Percentiles rank a stretch among this genome's conserved stretches.
phyloP scores from a whole-genome alignment of 2,113 vertebrate species.

The Microcebus lehilahytsara region DNA sequence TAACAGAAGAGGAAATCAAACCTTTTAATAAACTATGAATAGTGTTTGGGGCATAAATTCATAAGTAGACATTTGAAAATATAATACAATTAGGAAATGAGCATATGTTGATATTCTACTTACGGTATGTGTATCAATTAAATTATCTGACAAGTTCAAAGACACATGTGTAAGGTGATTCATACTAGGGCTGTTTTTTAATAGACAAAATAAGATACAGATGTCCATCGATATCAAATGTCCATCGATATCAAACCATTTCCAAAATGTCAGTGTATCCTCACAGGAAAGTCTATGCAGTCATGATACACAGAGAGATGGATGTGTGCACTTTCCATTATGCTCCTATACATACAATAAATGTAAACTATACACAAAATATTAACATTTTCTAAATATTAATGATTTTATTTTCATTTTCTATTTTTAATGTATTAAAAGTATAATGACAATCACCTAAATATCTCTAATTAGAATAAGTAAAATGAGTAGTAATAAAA shows the following conservation, averaged over 20 bases:
- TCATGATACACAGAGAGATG: background rate
- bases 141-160: background rate
- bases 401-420: background rate
- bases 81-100: background rate
- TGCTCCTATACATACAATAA: background rate
- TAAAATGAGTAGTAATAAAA: constrained; percentile 13
- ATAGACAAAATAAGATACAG: background rate
- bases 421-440: background rate
- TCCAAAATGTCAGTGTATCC: background rate
- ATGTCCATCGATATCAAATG: background rate
- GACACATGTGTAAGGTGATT: background rate
- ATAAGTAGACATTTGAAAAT: background rate
- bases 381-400: background rate
- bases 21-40: background rate
- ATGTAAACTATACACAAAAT: background rate
- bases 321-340: background rate
- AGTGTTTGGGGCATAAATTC: background rate
- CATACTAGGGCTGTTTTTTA: background rate
- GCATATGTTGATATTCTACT: background rate
- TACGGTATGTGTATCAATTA: background rate
- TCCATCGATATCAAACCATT: background rate
- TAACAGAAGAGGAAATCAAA: background rate
- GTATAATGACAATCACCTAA: background rate
- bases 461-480: background rate
- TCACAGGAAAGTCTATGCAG: background rate